Evolutionary conservation across 2,797 vertebrate genomes (phyloP), one percentile per base, ranked within the genome.

Genomic region (Paedocypris micromegethes): DNA sequence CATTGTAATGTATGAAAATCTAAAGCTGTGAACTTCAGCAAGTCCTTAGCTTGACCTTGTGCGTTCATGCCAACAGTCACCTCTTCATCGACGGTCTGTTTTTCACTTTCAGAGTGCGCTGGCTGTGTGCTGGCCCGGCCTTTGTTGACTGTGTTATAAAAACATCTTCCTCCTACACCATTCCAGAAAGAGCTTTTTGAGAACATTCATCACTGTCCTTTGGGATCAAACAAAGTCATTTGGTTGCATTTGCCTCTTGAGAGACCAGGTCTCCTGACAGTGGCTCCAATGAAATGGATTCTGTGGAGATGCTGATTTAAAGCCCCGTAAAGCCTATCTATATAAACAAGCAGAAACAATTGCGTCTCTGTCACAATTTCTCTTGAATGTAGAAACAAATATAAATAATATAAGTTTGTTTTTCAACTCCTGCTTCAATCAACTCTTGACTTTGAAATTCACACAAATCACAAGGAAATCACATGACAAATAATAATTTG

Each of bases 41-140:
- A 82, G 85, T 75, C 82, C 82, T 81, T 65, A 72, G 60, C 75
- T 77, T 86, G 82, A 86, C 79, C 83, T 23, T 77, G 69, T 9
- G 8, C 75, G 72, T 81, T 84, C 47, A 7, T 60, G n/a, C 44
- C 39, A 67, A 41, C 7, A 4, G 9, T 63, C 46, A 49, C 53
- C 8, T 55, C 47, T 23, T 48, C 40, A 43, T 44, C 23, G 46
- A 9, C 4, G 47, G 40, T 45, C 65, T 51, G 61, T 51, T 69
- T 55, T 51, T 43, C 63, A 7, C 59, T 64, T 51, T 50, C 49
- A 5, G 43, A 70, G 48, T 6, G 44, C 42, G n/a, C 41, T 54
- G 61, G 7, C 47, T 72, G 40, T 54, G 60, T 6, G 9, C 45
- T 59, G 62, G 55, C 61, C 38, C 23, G 5, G 46, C 62, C 55